These are phyloP conservation scores for Drosophila chauvacae DNA, from an alignment of 1,140 invertebrate species.

Conservation along the genomic window DNA sequence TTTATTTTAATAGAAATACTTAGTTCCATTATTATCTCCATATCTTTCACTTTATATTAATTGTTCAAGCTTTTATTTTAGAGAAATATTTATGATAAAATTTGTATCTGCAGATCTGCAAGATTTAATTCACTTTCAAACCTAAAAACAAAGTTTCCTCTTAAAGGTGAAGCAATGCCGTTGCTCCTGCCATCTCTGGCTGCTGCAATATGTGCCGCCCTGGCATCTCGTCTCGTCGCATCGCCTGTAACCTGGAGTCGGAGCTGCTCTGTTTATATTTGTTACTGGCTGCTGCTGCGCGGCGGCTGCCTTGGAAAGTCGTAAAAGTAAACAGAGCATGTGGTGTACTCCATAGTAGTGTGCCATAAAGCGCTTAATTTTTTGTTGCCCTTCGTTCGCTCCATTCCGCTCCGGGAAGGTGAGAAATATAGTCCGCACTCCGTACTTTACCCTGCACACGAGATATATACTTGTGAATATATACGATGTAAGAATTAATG, in stretches of 20 bases:
- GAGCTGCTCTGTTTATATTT: slow-evolving; percentile 39
- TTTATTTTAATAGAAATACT: no score
- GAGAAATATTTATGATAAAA: no score
- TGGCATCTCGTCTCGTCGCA: slow-evolving; percentile 26
- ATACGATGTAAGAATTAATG: slow-evolving; percentile 10
- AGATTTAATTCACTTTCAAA: background rate
- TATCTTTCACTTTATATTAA: no score
- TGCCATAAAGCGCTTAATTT: slow-evolving; percentile 80
- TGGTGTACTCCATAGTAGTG: slow-evolving; percentile 60
- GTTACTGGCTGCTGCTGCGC: slow-evolving; percentile 24
- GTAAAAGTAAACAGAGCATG: slow-evolving; percentile 81
- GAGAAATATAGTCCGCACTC: slow-evolving; percentile 60
- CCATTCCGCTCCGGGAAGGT: slow-evolving; percentile 56
- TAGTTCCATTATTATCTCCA: no score
- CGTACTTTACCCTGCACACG: slow-evolving; percentile 9
- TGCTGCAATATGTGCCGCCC: background rate
- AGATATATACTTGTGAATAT: background rate
- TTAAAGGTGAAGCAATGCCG: no score
- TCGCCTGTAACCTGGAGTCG: slow-evolving; percentile 4
- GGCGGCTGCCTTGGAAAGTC: slow-evolving; percentile 54
- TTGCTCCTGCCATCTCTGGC: slow-evolving; percentile 13
- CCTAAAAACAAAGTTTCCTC: background rate
- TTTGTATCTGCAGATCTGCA: no score
- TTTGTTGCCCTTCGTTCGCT: slow-evolving; percentile 58
- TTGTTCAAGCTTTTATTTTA: no score